Evolutionary conservation across 1,140 invertebrate genomes (phyloP), one percentile per base, ranked within the genome.

Genomic region (Calliopsis andreniformis): DNA sequence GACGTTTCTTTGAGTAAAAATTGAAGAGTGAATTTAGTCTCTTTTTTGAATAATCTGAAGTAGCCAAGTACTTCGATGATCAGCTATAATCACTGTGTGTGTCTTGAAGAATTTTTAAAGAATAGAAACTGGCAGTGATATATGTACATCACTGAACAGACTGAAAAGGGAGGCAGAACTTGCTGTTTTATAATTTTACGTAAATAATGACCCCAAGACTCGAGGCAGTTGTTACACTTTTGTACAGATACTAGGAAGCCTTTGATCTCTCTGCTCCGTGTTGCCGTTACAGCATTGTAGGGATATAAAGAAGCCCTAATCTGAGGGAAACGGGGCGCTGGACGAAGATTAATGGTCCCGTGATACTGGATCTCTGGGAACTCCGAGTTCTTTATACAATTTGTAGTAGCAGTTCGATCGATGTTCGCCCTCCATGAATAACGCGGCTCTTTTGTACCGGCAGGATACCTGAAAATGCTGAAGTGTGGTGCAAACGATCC

Each of bases 301-400:
- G 58, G 73, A 69, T 58, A 55, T 42, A 64, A 32, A 59, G 25
- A 69, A 25, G 45, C 68, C 66, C 56, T 76, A 79, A 79, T 79
- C 78, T 76, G 78, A 77, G 43, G 78, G 73, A 75, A 67, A 70
- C 61, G 28, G 32, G 51, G 51, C 42, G 32, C 64, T 39, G 45
- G 78, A 70, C 73, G 59, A 79, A 79, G 78, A 79, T 79, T 76
- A 79, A 79, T 79, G 58, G 66, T 69, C 51, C 49, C 49, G 51
- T 30, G 73, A 70, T 69, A 79, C 49, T 49, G 51, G 39, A 76
- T 76, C 63, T 76, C 30, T 8, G 43, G 45, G 25, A 25, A 55
- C 30, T 43, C 12, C 61, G 25, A 30, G 25, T 76, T 64, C 64
- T 76, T 77, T 58, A 42, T 77, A 64, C 25, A 77, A 79, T 79